Evolutionary conservation across 2,113 vertebrate species (phyloP).

Genomic region (Saguinus imperator): DNA sequence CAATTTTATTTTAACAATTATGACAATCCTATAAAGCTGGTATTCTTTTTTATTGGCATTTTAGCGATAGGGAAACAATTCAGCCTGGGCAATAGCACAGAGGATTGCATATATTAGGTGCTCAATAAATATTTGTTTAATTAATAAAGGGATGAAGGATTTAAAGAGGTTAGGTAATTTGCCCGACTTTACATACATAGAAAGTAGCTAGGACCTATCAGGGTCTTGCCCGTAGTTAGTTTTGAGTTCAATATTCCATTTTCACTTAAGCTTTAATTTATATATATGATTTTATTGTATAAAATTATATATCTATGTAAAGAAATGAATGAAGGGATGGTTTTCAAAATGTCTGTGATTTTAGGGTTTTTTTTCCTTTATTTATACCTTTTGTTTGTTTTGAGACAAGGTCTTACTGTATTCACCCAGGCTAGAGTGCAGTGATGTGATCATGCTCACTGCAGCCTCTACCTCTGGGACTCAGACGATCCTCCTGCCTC

Average conservation of each 20-base stretch:
- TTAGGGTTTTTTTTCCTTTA: not conserved
- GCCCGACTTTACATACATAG: not conserved
- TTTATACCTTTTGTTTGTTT: not conserved
- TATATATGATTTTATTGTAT: not conserved
- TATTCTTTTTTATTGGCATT: not conserved
- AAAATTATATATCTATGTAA: not conserved
- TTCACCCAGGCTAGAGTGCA: too few relatives aligned
- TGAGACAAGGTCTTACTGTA: too few relatives aligned
- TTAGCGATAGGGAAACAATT: not conserved
- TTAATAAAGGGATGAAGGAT: conserved; percentile 5
- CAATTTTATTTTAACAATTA: not conserved
- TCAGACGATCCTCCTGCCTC: too few relatives aligned
- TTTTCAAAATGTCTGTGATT: conserved; percentile 3
- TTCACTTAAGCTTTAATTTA: not conserved
- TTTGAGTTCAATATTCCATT: not conserved
- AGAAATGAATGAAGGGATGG: not conserved
- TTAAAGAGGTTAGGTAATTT: not conserved
- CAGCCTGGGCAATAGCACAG: not conserved
- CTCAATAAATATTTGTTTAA: conserved; percentile 32
- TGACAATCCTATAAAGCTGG: not conserved
- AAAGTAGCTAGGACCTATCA: not conserved
- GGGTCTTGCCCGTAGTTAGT: not conserved
- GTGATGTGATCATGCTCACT: too few relatives aligned
- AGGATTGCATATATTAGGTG: not conserved
- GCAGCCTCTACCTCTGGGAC: too few relatives aligned